phyloP scores from a whole-genome alignment of 1,140 invertebrate species.

The Drosophila yakuba region DNA sequence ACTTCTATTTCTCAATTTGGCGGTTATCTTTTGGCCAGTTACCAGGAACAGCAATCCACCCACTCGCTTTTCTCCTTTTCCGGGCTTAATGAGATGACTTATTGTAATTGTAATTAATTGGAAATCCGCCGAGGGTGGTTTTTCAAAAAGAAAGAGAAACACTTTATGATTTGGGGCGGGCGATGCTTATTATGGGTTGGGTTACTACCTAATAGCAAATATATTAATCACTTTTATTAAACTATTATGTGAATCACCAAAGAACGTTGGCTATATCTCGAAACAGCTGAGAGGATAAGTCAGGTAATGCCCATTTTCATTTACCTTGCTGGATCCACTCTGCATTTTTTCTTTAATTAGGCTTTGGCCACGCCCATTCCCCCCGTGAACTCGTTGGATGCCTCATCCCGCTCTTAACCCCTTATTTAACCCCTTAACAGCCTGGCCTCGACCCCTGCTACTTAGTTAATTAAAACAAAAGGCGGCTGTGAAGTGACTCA shows the following conservation, averaged over 20 bases:
- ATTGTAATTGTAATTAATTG: conserved; percentile 85
- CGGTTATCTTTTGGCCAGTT: conserved; percentile 51
- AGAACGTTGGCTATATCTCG: background rate
- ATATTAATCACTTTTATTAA: background rate
- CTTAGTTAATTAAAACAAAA: conserved; percentile 83
- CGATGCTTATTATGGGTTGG: background rate
- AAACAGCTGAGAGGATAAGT: background rate
- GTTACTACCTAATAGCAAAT: no score
- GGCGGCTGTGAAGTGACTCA: conserved; percentile 66
- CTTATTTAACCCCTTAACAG: background rate
- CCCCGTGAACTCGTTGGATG: background rate
- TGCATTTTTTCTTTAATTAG: conserved; percentile 57
- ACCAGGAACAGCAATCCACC: conserved; percentile 21
- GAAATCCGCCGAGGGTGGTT: background rate
- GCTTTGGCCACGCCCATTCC: conserved; percentile 49
- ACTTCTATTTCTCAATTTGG: conserved; percentile 25
- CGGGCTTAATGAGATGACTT: conserved; percentile 78
- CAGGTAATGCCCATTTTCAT: background rate
- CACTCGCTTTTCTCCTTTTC: conserved; percentile 3
- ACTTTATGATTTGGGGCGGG: no score
- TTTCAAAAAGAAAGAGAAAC: background rate
- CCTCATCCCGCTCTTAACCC: background rate
- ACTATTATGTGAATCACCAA: background rate
- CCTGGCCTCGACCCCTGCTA: conserved; percentile 23
- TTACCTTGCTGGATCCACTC: background rate